These are phyloP conservation scores for Colletes latitarsis DNA, from an alignment of 1,140 invertebrate genomes.

Conservation along the genomic window DNA sequence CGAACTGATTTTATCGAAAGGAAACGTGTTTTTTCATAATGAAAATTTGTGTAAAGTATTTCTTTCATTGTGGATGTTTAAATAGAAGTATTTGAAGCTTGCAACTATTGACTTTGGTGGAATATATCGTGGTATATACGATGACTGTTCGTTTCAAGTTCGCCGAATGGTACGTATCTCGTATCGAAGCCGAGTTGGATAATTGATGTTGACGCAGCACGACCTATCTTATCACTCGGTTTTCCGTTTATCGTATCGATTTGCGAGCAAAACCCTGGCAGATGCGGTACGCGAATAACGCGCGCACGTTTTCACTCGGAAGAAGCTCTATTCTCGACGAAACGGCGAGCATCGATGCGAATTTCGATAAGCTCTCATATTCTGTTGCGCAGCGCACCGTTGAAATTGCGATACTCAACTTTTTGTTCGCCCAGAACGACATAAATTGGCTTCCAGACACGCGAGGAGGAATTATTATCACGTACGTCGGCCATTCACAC, in stretches of 20 bases:
- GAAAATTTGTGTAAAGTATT: too few relatives aligned
- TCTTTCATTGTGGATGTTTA: too few relatives aligned
- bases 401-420: constrained; percentile 1
- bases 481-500: too few relatives aligned
- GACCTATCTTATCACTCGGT: constrained; percentile 32
- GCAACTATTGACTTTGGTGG: too few relatives aligned
- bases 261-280: not conserved
- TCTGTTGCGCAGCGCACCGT: not conserved
- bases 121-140: not conserved
- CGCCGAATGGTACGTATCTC: constrained; percentile 9
- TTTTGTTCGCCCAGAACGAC: not conserved
- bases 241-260: constrained; percentile 34
- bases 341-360: not conserved
- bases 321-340: not conserved
- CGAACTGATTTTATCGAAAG: too few relatives aligned
- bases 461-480: not conserved
- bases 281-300: not conserved
- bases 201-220: constrained; percentile 40
- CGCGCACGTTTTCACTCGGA: not conserved
- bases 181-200: constrained; percentile 15
- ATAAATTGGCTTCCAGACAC: not conserved
- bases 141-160: constrained; percentile 4
- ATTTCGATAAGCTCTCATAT: not conserved
- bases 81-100: too few relatives aligned
- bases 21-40: too few relatives aligned